Evolutionary conservation across 2,113 vertebrate genomes (phyloP).

Genomic region (Steatornis caripensis): DNA sequence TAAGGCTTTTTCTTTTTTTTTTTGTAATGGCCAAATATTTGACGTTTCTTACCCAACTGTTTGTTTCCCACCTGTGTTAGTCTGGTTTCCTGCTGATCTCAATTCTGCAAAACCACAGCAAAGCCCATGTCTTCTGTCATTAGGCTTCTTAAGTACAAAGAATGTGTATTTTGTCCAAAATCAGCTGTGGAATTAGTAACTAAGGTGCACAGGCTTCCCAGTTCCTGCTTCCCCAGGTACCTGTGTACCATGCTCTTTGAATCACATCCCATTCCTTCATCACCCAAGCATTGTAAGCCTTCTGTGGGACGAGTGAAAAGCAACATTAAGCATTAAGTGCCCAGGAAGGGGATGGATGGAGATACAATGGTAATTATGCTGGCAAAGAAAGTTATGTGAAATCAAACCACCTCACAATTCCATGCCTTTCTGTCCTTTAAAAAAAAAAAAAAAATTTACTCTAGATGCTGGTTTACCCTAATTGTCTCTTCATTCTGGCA

Average conservation of each 20-base stretch:
- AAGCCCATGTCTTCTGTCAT: not conserved
- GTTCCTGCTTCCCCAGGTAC: not conserved
- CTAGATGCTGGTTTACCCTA: not conserved
- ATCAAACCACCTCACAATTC: not conserved
- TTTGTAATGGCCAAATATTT: not conserved
- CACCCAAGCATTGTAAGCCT: not conserved
- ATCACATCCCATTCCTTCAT: not conserved
- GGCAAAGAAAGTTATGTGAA: not conserved
- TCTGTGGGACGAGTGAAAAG: not conserved
- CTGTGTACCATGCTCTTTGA: not conserved
- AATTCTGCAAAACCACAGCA: not conserved
- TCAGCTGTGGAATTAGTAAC: not conserved
- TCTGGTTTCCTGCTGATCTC: not conserved
- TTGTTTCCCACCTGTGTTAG: not conserved
- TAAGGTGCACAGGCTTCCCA: not conserved
- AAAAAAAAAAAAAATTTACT: not conserved
- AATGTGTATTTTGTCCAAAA: not conserved
- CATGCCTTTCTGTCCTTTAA: not conserved
- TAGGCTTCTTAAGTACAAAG: not conserved
- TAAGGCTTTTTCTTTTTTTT: not conserved
- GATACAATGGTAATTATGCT: not conserved
- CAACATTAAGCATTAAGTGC: not conserved
- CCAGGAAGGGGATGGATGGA: not conserved
- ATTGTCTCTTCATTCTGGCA: slow-evolving; percentile 3
- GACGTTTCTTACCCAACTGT: not conserved